Evolutionary conservation across 2,113 vertebrate species (phyloP).

Genomic region (Clarias macrocephalus): DNA sequence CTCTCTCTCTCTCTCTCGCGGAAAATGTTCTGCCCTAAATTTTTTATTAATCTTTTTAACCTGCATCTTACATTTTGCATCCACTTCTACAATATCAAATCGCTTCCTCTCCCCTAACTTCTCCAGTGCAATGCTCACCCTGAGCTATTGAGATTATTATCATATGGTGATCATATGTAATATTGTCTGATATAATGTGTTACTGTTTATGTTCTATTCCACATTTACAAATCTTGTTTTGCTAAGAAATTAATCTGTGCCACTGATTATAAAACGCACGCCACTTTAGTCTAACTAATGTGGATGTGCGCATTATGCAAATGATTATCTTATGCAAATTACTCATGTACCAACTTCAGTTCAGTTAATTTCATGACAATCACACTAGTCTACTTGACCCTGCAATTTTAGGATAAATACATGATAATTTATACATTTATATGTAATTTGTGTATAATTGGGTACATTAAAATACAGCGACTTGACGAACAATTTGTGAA

Average conservation of each 20-base stretch:
- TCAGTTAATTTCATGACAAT: neutral
- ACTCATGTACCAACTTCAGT: neutral
- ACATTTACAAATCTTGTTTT: neutral
- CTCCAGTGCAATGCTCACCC: neutral
- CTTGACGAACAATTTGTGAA: neutral
- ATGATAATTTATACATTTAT: neutral
- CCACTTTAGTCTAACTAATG: neutral
- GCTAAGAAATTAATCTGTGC: neutral
- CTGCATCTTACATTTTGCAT: neutral
- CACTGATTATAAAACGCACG: neutral
- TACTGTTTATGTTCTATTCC: neutral
- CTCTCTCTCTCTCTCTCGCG: neutral
- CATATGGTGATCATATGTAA: no score
- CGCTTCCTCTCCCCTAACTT: neutral
- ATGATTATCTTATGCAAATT: slow-evolving; percentile 19
- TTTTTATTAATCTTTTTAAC: neutral
- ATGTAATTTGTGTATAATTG: neutral
- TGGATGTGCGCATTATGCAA: neutral
- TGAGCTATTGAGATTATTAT: neutral
- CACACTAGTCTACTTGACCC: neutral
- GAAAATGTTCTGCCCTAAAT: neutral
- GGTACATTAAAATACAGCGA: neutral
- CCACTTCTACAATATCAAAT: neutral
- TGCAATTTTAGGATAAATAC: neutral
- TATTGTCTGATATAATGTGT: neutral